Evolutionary conservation across 92 coral and sea anemone species (phyloP).

Genomic region (Epizoanthus ramosus): DNA sequence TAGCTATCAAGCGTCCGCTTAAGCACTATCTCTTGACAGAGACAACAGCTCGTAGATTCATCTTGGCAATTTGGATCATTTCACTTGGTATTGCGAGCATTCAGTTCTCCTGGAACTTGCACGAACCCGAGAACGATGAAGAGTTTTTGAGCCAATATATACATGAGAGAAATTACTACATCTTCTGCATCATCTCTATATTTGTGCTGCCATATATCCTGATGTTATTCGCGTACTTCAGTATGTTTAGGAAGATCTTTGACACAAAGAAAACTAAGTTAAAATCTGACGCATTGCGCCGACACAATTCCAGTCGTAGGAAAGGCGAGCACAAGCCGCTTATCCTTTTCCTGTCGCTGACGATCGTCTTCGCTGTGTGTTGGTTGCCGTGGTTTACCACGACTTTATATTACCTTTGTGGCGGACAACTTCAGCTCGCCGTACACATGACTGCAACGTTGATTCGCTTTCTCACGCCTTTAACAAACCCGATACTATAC

Average conservation of each 20-base stretch:
- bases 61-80: conserved; percentile 21
- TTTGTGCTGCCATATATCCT: conserved; percentile 27
- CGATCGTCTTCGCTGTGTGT: conserved; percentile 13
- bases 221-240: conserved; percentile 28
- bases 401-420: conserved; percentile 21
- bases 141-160: conserved; percentile 7
- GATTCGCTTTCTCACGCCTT: conserved; percentile 25
- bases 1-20: conserved; percentile 2
- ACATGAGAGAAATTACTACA: conserved; percentile 27
- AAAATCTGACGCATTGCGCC: not conserved
- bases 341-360: not conserved
- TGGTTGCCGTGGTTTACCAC: conserved; percentile 38
- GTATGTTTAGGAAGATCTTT: conserved; percentile 26
- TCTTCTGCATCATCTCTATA: conserved; percentile 17
- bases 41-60: not conserved
- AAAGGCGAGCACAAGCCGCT: conserved; percentile 20
- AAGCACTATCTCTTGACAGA: conserved; percentile 23
- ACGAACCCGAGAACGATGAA: conserved; percentile 5
- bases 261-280: not conserved
- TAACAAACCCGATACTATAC: conserved; percentile 24
- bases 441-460: not conserved
- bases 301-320: not conserved
- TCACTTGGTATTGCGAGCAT: conserved; percentile 7
- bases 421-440: not conserved
- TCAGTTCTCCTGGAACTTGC: conserved; percentile 32